Conservation (phyloP, 2,888 invertebrate genomes). For the Melanchra persicariae region DNA sequence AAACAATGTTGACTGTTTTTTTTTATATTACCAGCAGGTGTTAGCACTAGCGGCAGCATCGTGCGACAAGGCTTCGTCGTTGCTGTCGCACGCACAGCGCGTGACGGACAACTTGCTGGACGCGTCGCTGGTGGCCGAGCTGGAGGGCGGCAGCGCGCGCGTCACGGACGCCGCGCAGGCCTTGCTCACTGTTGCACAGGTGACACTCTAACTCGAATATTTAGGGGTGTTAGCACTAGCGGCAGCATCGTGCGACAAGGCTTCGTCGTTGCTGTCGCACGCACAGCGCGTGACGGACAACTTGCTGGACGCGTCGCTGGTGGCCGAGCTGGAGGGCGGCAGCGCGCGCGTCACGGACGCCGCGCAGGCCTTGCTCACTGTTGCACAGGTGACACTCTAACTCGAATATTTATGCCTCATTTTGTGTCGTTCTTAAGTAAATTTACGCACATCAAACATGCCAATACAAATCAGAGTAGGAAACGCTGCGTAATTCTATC, state of each 20-base stretch:
- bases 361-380: constrained; percentile 68
- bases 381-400: constrained; percentile 60
- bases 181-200: constrained; percentile 68
- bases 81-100: constrained; percentile 71
- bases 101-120: constrained; percentile 65
- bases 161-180: constrained; percentile 69
- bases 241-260: constrained; percentile 69
- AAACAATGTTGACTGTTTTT: too few species aligned
- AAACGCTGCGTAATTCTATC: too few species aligned
- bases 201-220: background rate
- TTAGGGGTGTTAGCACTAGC: constrained; percentile 56
- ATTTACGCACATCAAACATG: too few species aligned
- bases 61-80: constrained; percentile 70
- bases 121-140: constrained; percentile 49
- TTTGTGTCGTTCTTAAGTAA: too few species aligned
- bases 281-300: constrained; percentile 69
- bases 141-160: constrained; percentile 67
- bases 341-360: constrained; percentile 68
- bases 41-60: constrained; percentile 66
- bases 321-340: constrained; percentile 64
- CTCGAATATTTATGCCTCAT: too few species aligned
- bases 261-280: constrained; percentile 70
- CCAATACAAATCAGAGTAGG: too few species aligned
- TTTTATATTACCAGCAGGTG: background rate
- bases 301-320: constrained; percentile 56